These are phyloP conservation scores for Neostethus bicornis DNA, from an alignment of 2,797 vertebrate genomes.

Conservation along the genomic window DNA sequence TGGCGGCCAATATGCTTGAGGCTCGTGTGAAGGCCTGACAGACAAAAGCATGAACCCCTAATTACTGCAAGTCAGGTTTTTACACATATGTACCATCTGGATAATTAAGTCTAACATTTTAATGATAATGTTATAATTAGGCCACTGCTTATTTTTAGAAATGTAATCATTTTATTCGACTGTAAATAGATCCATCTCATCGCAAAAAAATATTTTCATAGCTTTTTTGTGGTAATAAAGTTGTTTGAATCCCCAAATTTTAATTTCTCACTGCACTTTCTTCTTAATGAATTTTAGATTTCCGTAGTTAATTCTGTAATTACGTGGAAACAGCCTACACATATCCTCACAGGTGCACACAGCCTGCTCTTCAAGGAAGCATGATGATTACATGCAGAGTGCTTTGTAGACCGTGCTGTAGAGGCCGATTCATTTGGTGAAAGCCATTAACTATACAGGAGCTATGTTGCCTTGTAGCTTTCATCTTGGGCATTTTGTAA, in stretches of 20 bases:
- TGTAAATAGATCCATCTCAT: neutral
- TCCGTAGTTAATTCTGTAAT: slow-evolving; percentile 29
- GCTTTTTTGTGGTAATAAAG: neutral
- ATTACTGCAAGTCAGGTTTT: neutral
- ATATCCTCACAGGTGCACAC: slow-evolving; percentile 27
- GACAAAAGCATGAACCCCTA: neutral
- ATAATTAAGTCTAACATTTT: neutral
- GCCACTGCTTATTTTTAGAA: neutral
- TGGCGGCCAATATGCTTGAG: too few relatives aligned
- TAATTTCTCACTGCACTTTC: neutral
- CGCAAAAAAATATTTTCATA: neutral
- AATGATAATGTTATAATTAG: neutral
- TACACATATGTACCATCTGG: neutral
- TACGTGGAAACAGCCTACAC: slow-evolving; percentile 18
- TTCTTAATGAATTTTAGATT: slow-evolving; percentile 9
- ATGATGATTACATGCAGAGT: slow-evolving; percentile 22
- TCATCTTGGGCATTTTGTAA: slow-evolving; percentile 34
- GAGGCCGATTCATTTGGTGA: slow-evolving; percentile 29
- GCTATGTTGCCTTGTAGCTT: slow-evolving; percentile 32
- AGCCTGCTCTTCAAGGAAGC: slow-evolving; percentile 23
- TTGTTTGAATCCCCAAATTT: neutral
- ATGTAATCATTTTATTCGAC: neutral
- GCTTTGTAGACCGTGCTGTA: slow-evolving; percentile 23
- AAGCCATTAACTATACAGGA: slow-evolving; percentile 33
- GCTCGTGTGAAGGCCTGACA: neutral